These are phyloP conservation scores for Pegea sp. DNA, from an alignment of 23 tunicate species.

Conservation along the genomic window DNA sequence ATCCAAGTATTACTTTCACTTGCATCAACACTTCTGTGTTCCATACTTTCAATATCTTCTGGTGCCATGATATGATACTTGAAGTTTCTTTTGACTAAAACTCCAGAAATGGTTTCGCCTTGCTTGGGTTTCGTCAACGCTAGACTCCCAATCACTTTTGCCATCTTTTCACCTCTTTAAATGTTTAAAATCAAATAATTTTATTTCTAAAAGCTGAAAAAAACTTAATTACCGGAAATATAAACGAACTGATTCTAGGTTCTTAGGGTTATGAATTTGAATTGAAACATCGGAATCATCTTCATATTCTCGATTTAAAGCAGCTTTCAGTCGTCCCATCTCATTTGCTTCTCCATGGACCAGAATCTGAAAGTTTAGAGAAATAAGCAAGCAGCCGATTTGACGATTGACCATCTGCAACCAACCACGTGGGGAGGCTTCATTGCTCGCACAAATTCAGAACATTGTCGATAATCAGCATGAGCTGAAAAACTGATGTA, in stretches of 20 bases:
- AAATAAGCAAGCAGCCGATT: too few species aligned
- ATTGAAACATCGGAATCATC: conserved; percentile 76
- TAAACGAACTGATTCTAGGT: conserved; percentile 69
- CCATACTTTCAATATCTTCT: conserved; percentile 44
- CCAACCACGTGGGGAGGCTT: conserved; percentile 94
- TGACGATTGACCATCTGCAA: too few species aligned
- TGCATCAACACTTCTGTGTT: neutral
- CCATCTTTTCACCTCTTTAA: conserved; percentile 91
- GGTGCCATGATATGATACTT: conserved; percentile 96
- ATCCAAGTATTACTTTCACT: too few species aligned
- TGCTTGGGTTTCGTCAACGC: conserved; percentile 75
- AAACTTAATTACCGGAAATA: conserved; percentile 51
- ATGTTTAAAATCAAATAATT: too few species aligned
- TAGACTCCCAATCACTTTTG: conserved; percentile 86
- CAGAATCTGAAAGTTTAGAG: conserved; percentile 60
- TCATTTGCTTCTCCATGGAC: conserved; percentile 98
- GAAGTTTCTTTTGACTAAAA: conserved; percentile 81
- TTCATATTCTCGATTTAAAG: conserved; percentile 79
- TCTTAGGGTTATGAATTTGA: conserved; percentile 84
- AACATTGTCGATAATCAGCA: conserved; percentile 82
- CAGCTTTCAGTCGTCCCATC: conserved; percentile 74
- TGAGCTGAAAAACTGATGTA: conserved; percentile 93
- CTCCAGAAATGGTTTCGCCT: conserved; percentile 62
- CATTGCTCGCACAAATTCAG: conserved; percentile 88
- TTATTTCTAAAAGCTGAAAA: too few species aligned